Percentiles rank a stretch among this genome's conserved stretches.
Conservation (phyloP, 2,797 vertebrate genomes). For the Fistularia commersonii region DNA sequence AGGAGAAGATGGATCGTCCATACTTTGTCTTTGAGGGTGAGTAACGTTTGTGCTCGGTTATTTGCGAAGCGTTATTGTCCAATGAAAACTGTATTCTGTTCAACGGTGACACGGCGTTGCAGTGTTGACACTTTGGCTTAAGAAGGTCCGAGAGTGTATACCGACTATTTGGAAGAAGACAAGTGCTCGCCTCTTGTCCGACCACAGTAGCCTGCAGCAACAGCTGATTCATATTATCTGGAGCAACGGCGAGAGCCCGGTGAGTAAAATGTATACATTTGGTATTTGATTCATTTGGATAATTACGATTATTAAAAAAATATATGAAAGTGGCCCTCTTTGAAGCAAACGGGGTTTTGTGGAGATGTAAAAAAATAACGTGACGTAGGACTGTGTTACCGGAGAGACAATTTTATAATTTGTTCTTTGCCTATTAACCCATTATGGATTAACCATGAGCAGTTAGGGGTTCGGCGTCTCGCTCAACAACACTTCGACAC, state of each 20-base stretch:
- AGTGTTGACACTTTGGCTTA: slow-evolving; percentile 86
- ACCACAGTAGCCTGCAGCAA: slow-evolving; percentile 55
- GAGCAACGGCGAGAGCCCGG: slow-evolving; percentile 84
- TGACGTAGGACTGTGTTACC: too few relatives aligned
- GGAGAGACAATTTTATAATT: too few relatives aligned
- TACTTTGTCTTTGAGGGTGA: slow-evolving; percentile 86
- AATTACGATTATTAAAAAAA: background rate
- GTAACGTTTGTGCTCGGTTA: slow-evolving; percentile 1
- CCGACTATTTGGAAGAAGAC: slow-evolving; percentile 68
- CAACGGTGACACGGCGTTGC: slow-evolving; percentile 30
- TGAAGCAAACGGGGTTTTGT: too few relatives aligned
- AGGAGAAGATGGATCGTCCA: slow-evolving; percentile 76
- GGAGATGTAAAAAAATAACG: too few relatives aligned
- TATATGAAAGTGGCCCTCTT: too few relatives aligned
- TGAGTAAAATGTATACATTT: slow-evolving; percentile 54
- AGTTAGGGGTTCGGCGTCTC: too few relatives aligned
- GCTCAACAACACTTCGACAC: too few relatives aligned
- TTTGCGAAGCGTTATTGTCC: background rate
- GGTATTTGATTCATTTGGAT: background rate
- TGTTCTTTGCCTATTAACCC: too few relatives aligned
- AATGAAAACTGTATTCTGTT: slow-evolving; percentile 1
- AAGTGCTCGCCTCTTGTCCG: slow-evolving; percentile 55
- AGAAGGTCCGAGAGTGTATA: slow-evolving; percentile 73
- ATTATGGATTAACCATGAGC: too few relatives aligned
- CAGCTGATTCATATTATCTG: slow-evolving; percentile 77